Evolutionary conservation across 2,113 vertebrate genomes (phyloP).

Genomic region (Poecile atricapillus): DNA sequence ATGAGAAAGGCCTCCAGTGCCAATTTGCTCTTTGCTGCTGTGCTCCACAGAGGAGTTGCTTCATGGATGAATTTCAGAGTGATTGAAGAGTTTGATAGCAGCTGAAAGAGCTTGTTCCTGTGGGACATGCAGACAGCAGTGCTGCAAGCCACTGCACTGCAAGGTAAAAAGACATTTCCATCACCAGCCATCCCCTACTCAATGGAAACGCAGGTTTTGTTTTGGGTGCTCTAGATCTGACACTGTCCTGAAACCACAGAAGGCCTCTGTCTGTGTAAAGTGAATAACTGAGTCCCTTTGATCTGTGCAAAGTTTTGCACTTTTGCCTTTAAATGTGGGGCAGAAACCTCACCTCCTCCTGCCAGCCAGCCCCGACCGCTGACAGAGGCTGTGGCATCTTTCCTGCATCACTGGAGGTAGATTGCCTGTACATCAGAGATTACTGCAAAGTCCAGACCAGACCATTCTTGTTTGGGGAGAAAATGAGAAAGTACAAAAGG

Average conservation of each 20-base stretch:
- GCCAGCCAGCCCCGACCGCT: fast-evolving
- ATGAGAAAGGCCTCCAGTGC: not conserved
- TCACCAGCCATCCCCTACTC: not conserved
- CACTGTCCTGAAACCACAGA: not conserved
- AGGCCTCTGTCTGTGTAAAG: fast-evolving
- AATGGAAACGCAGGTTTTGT: not conserved
- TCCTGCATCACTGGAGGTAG: not conserved
- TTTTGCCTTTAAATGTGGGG: not conserved
- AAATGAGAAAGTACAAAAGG: conserved; percentile 69
- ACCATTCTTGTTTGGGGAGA: conserved; percentile 38
- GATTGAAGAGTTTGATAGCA: not conserved
- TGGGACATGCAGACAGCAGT: not conserved
- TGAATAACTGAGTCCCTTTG: not conserved
- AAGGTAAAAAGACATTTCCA: not conserved
- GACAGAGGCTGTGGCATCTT: not conserved
- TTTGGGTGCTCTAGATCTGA: not conserved
- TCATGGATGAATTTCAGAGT: not conserved
- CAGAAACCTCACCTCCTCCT: not conserved
- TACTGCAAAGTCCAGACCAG: conserved; percentile 44
- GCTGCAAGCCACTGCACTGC: not conserved
- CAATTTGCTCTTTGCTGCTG: not conserved
- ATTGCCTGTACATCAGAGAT: conserved; percentile 11
- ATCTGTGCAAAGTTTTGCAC: not conserved
- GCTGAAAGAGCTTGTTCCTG: not conserved
- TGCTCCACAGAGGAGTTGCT: not conserved